Conservation (phyloP, 2,797 vertebrate genomes). For the Pseudochirops corinnae region DNA sequence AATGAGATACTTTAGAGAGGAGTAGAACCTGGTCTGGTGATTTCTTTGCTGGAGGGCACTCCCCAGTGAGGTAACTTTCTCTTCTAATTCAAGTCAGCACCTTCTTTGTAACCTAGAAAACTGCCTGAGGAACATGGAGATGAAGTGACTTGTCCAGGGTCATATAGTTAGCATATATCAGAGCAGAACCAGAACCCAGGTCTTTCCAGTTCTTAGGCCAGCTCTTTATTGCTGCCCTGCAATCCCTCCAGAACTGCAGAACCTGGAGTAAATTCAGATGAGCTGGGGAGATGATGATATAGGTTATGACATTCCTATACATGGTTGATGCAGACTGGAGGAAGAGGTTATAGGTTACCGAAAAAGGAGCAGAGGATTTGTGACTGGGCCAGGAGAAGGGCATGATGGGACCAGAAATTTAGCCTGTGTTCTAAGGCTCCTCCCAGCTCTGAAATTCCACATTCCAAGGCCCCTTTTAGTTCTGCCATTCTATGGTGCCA, state of each 20-base stretch:
- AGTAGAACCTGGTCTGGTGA: not conserved
- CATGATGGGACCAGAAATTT: not conserved
- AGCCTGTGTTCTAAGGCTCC: not conserved
- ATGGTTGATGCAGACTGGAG: not conserved
- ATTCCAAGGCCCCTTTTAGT: not conserved
- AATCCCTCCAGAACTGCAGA: not conserved
- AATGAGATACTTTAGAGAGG: not conserved
- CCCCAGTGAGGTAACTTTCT: not conserved
- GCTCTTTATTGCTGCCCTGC: not conserved
- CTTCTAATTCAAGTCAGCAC: not conserved
- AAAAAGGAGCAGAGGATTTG: not conserved
- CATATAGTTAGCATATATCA: not conserved
- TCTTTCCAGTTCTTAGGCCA: not conserved
- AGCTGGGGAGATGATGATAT: not conserved
- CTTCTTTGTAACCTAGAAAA: not conserved
- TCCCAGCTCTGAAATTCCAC: not conserved
- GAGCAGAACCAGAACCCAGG: not conserved
- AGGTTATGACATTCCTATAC: not conserved
- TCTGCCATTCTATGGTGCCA: not conserved
- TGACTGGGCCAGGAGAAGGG: not conserved
- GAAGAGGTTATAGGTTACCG: not conserved
- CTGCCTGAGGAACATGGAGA: not conserved
- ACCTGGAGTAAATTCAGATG: not conserved
- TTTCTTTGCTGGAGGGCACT: not conserved
- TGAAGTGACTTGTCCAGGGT: not conserved